Conservation (phyloP, 2,113 vertebrate genomes). For the Aspiorhynchus laticeps region DNA sequence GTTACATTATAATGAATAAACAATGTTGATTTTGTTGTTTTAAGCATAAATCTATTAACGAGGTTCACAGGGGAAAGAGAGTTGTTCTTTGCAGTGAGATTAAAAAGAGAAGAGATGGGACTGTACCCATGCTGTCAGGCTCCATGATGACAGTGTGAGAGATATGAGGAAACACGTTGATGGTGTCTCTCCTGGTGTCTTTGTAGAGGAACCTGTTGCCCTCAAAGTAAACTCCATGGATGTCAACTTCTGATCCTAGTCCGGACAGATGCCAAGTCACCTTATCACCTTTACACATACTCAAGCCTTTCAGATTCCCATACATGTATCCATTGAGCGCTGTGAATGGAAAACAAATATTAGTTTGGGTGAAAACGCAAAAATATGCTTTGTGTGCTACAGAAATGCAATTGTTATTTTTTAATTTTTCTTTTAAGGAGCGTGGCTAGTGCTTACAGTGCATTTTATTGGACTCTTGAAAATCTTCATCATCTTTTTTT, state of each 20-base stretch:
- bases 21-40: too few species aligned
- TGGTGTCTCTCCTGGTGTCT: too few species aligned
- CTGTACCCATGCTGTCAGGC: constrained; percentile 83
- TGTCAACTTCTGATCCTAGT: constrained; percentile 86
- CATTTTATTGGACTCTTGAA: constrained; percentile 96
- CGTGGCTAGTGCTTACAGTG: constrained; percentile 78
- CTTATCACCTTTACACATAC: constrained; percentile 84
- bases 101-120: too few species aligned
- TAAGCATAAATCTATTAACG: too few species aligned
- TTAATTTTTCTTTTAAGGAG: too few species aligned
- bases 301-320: constrained; percentile 86
- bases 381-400: background rate
- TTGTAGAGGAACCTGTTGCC: too few species aligned
- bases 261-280: constrained; percentile 92
- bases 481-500: constrained; percentile 84
- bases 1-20: too few species aligned
- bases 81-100: too few species aligned
- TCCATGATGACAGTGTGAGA: too few species aligned
- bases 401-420: background rate
- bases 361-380: background rate
- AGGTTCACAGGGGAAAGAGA: too few species aligned
- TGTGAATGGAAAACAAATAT: constrained; percentile 58
- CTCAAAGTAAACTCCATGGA: constrained; percentile 85
- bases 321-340: constrained; percentile 96
- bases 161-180: too few species aligned